These are phyloP conservation scores for Agrilus mali DNA, from an alignment of 2,888 invertebrate species.

Conservation along the genomic window DNA sequence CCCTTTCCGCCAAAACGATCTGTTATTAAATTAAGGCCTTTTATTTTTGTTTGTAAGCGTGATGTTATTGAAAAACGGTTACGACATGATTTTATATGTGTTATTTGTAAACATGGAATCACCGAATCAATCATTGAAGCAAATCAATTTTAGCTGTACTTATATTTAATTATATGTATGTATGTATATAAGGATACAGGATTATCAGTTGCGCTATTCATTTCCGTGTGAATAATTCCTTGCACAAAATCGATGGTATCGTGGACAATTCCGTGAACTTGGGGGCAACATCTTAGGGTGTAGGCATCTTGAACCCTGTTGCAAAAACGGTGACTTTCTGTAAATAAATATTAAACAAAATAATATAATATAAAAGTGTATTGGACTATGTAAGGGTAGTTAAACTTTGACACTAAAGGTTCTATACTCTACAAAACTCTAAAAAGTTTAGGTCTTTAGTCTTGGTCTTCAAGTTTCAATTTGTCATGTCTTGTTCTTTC, in stretches of 20 bases:
- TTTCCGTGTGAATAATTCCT: slow-evolving; percentile 44
- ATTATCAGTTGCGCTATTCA: slow-evolving; percentile 56
- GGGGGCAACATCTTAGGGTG: slow-evolving; percentile 50
- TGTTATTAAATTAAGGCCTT: slow-evolving; percentile 14
- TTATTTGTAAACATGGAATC: too few species aligned
- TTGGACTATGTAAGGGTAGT: too few species aligned
- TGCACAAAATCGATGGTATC: slow-evolving; percentile 52
- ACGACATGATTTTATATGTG: too few species aligned
- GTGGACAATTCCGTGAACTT: slow-evolving; percentile 52
- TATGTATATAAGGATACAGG: slow-evolving; percentile 33
- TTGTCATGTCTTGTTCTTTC: too few species aligned
- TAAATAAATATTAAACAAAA: slow-evolving; percentile 6
- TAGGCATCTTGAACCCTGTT: slow-evolving; percentile 55
- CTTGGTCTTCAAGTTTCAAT: too few species aligned
- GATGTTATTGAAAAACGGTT: too few species aligned
- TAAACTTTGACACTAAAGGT: too few species aligned
- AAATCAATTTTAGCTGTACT: neutral
- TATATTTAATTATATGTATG: neutral
- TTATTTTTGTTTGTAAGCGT: neutral
- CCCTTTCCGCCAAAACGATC: slow-evolving; percentile 41
- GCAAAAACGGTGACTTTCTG: slow-evolving; percentile 51
- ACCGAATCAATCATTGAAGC: too few species aligned
- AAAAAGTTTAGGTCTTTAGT: too few species aligned
- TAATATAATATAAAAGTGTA: slow-evolving; percentile 1
- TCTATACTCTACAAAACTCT: too few species aligned